Conservation (phyloP, 2,797 vertebrate species). For the Hafferia zeledoni region DNA sequence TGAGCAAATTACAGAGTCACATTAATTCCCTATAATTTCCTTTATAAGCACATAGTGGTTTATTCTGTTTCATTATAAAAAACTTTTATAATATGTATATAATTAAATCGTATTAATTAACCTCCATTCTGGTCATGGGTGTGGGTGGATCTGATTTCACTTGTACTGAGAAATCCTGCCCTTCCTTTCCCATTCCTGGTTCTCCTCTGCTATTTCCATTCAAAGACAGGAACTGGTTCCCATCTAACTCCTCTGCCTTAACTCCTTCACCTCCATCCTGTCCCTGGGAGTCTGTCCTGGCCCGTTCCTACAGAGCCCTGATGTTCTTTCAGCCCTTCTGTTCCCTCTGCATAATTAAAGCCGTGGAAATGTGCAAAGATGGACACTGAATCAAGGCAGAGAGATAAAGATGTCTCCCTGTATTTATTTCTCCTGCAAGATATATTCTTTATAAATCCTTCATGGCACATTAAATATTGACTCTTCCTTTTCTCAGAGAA, state of each 20-base stretch:
- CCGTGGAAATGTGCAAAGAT: background rate
- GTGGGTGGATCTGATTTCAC: background rate
- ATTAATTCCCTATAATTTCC: background rate
- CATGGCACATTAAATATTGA: conserved; percentile 66
- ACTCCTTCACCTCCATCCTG: background rate
- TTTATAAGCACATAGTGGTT: background rate
- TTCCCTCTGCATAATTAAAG: conserved; percentile 41
- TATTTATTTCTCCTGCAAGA: conserved; percentile 43
- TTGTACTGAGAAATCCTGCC: background rate
- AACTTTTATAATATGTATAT: background rate
- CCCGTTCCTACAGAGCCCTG: background rate
- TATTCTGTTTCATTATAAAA: background rate
- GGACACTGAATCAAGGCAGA: background rate
- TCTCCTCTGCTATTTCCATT: background rate
- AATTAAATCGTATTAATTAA: background rate
- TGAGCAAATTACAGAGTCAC: background rate
- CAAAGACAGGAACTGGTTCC: fast-evolving
- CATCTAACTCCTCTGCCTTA: background rate
- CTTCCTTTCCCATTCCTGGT: background rate
- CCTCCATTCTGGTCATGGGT: background rate
- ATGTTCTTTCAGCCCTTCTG: background rate
- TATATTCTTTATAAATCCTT: conserved; percentile 57
- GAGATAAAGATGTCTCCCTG: conserved; percentile 39
- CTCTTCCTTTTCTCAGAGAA: conserved; percentile 25
- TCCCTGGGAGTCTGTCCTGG: background rate